phyloP scores from a whole-genome alignment of 2,113 vertebrate species.

The Sorex araneus region DNA sequence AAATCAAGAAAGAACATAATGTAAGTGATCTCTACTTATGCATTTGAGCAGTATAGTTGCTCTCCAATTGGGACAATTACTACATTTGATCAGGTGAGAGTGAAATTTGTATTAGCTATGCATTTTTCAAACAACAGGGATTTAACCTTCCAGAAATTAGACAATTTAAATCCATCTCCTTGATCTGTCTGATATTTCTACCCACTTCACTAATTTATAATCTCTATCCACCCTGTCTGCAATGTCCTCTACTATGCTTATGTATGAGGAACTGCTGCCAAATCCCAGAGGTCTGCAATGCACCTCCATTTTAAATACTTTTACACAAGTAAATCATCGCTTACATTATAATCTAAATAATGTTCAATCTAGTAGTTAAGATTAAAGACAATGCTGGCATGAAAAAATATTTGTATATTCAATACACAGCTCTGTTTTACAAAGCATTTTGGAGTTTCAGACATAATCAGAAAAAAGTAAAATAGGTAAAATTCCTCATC shows the following conservation, averaged over 20 bases:
- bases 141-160: background rate
- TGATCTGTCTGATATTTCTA: background rate
- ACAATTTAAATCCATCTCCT: background rate
- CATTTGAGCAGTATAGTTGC: background rate
- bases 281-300: background rate
- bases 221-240: background rate
- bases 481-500: background rate
- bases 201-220: background rate
- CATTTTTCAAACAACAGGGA: background rate
- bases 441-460: slow-evolving; percentile 62
- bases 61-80: background rate
- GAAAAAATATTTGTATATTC: slow-evolving; percentile 51
- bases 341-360: background rate
- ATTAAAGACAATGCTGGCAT: slow-evolving; percentile 29
- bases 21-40: background rate
- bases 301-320: background rate
- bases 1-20: background rate
- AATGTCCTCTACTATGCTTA: background rate
- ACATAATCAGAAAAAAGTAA: slow-evolving; percentile 24
- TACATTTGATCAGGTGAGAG: slow-evolving; percentile 2
- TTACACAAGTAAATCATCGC: background rate
- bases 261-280: background rate
- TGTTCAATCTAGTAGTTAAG: background rate
- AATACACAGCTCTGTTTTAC: background rate
- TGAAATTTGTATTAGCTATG: slow-evolving; percentile 22